Conservation (phyloP, 2,113 vertebrate species). For the Ardeotis arabs region DNA sequence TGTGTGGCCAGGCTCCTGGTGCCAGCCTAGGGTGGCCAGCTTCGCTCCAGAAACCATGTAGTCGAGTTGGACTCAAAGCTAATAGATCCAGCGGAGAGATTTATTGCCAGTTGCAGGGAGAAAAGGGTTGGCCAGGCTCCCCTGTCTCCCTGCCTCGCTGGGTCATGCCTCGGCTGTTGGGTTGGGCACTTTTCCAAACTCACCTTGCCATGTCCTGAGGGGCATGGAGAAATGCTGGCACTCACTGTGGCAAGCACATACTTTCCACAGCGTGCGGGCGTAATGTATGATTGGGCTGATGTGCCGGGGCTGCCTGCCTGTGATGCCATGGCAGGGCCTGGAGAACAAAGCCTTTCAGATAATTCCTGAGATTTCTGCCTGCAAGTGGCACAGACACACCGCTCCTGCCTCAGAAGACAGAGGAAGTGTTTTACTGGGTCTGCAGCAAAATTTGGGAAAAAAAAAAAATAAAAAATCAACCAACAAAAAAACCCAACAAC, state of each 20-base stretch:
- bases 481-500: background rate
- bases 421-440: background rate
- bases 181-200: background rate
- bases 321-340: background rate
- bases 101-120: background rate
- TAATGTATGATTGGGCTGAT: background rate
- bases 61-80: background rate
- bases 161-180: background rate
- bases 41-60: background rate
- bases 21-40: background rate
- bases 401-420: background rate
- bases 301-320: background rate
- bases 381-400: background rate
- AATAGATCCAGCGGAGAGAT: background rate
- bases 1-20: background rate
- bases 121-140: background rate
- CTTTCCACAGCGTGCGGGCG: rapidly evolving
- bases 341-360: background rate
- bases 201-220: background rate
- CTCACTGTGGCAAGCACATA: rapidly evolving
- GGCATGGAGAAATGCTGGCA: background rate
- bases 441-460: background rate
- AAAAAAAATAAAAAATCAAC: too few species aligned
- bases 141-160: background rate
- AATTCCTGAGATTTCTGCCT: background rate